phyloP scores from a whole-genome alignment of 2,888 invertebrate species.

The Chrysina gloriosa region DNA sequence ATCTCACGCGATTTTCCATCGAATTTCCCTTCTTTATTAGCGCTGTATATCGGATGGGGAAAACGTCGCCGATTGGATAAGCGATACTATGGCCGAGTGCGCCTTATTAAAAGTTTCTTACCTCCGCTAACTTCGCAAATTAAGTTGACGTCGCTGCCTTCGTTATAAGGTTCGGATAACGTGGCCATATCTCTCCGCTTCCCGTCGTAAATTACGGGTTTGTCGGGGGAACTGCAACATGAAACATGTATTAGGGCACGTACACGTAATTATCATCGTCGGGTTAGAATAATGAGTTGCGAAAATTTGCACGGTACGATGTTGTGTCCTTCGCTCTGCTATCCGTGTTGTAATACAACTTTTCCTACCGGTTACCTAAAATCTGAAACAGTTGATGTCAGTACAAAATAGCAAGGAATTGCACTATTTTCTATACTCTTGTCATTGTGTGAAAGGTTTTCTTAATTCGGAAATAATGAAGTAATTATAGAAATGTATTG shows the following conservation, averaged over 20 bases:
- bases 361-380: no score
- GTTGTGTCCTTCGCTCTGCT: neutral
- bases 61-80: neutral
- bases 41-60: neutral
- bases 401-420: no score
- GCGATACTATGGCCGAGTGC: constrained; percentile 13
- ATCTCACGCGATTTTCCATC: no score
- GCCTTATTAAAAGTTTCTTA: constrained; percentile 62
- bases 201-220: constrained; percentile 85
- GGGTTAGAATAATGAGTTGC: constrained; percentile 4
- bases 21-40: neutral
- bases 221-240: constrained; percentile 80
- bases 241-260: constrained; percentile 49
- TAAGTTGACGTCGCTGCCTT: constrained; percentile 84
- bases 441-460: no score
- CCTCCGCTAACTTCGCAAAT: constrained; percentile 88
- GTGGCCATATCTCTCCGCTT: constrained; percentile 80
- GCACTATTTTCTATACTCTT: no score
- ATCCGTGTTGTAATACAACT: no score
- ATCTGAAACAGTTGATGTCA: no score
- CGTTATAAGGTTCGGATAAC: constrained; percentile 85
- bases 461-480: no score
- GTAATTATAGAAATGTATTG: no score
- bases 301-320: neutral
- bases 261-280: constrained; percentile 41